A percentile compares a stretch with the other conserved stretches of the same genome.
phyloP scores from a whole-genome alignment of 1,140 invertebrate species.

The Latrodectus geometricus region DNA sequence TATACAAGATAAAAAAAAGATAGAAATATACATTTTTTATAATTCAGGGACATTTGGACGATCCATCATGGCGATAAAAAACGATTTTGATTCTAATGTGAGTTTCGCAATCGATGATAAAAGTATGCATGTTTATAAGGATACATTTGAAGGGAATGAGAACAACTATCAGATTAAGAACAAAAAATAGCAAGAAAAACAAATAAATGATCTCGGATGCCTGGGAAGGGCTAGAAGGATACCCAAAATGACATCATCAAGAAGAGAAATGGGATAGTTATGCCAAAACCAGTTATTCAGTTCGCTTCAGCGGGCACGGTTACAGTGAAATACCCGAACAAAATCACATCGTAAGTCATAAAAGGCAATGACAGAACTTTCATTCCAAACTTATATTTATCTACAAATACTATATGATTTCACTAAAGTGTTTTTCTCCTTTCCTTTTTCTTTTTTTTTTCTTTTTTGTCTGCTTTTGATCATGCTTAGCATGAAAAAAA shows the following conservation, averaged over 20 bases:
- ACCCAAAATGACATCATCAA: conserved; percentile 49
- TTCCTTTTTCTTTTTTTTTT: conserved; percentile 24
- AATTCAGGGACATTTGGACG: conserved; percentile 37
- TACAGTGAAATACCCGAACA: conserved; percentile 36
- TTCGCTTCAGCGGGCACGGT: conserved; percentile 14
- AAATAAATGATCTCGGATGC: conserved; percentile 35
- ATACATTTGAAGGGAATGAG: conserved; percentile 30
- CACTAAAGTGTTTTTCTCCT: conserved; percentile 12
- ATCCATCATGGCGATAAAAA: conserved; percentile 48
- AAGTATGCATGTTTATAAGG: conserved; percentile 23
- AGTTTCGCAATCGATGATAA: conserved; percentile 19
- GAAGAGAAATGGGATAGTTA: conserved; percentile 59
- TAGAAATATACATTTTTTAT: conserved; percentile 53
- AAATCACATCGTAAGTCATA: conserved; percentile 57
- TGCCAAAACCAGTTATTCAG: conserved; percentile 59
- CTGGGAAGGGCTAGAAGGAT: not conserved
- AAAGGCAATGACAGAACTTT: conserved; percentile 60
- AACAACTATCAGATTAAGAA: conserved; percentile 55
- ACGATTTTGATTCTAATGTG: conserved; percentile 17
- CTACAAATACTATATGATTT: conserved; percentile 55
- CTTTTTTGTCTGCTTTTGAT: conserved; percentile 20
- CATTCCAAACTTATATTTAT: conserved; percentile 47
- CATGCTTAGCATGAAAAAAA: not conserved
- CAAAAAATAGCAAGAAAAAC: conserved; percentile 28
- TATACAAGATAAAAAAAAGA: not conserved